These are phyloP conservation scores for Oophaga sylvatica DNA, from an alignment of 2,797 vertebrate species.

Conservation along the genomic window DNA sequence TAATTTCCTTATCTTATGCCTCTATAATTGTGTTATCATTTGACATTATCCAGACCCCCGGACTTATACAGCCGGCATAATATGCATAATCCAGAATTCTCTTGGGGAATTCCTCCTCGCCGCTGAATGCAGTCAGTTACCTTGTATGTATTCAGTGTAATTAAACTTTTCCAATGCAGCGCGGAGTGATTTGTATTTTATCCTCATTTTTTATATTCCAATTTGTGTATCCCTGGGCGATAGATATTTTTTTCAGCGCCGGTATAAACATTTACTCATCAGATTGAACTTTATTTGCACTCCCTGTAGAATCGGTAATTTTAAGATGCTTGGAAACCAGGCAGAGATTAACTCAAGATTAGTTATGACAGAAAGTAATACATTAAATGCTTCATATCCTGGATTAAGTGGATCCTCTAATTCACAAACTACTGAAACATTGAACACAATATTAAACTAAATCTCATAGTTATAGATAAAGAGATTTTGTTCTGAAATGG, in stretches of 20 bases:
- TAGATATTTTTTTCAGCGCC: neutral
- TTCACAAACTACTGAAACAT: neutral
- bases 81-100: neutral
- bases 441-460: neutral
- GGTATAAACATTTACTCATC: conserved; percentile 40
- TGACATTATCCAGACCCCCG: neutral
- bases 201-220: neutral
- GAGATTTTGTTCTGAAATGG: neutral
- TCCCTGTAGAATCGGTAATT: neutral
- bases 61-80: neutral
- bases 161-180: neutral
- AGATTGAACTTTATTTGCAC: conserved; percentile 20
- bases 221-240: neutral
- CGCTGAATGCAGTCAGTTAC: neutral
- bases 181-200: neutral
- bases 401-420: neutral
- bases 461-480: neutral
- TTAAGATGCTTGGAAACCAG: conserved; percentile 3
- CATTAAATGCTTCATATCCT: neutral
- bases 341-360: conserved; percentile 13
- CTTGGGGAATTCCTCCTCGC: neutral
- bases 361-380: conserved; percentile 4
- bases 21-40: neutral
- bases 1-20: neutral
- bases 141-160: neutral